These are phyloP conservation scores for Pristionchus maxplancki DNA, from an alignment of 2,888 invertebrate species.

Conservation along the genomic window DNA sequence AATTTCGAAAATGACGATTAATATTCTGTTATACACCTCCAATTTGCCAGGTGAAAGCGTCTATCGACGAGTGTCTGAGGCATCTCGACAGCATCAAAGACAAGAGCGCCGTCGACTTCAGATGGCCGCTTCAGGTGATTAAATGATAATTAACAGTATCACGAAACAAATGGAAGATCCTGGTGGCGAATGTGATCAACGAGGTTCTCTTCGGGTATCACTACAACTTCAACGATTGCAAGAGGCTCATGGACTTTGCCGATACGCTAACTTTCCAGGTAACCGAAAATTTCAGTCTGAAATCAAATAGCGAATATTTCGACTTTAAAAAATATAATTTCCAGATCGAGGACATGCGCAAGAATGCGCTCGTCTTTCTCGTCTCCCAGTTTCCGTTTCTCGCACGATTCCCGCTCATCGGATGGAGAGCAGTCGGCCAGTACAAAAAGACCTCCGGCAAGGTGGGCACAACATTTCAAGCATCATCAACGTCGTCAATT, in stretches of 20 bases:
- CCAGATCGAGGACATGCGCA: constrained; percentile 25
- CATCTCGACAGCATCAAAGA: constrained; percentile 29
- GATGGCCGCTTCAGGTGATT: constrained; percentile 53
- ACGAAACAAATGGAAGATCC: constrained; percentile 39
- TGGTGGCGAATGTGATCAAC: constrained; percentile 55
- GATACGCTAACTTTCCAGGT: not conserved
- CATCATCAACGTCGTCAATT: too few species aligned
- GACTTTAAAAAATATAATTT: not conserved
- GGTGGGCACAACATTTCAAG: too few species aligned
- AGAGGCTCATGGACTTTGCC: constrained; percentile 32
- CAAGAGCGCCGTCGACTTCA: constrained; percentile 53
- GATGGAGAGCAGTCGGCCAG: not conserved
- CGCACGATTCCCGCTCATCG: not conserved
- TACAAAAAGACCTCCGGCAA: not conserved
- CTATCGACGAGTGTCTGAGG: constrained; percentile 33
- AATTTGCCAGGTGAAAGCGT: constrained; percentile 7
- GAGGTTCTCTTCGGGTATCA: constrained; percentile 50
- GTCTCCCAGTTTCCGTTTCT: constrained; percentile 29
- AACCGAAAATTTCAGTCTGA: too few species aligned
- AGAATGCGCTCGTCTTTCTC: not conserved
- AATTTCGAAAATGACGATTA: not conserved
- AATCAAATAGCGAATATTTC: not conserved
- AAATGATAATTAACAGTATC: not conserved
- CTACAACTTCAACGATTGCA: constrained; percentile 45
- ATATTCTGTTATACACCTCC: not conserved